phyloP scores from a whole-genome alignment of 2,888 invertebrate genomes.

The Limnephilus rhombicus region DNA sequence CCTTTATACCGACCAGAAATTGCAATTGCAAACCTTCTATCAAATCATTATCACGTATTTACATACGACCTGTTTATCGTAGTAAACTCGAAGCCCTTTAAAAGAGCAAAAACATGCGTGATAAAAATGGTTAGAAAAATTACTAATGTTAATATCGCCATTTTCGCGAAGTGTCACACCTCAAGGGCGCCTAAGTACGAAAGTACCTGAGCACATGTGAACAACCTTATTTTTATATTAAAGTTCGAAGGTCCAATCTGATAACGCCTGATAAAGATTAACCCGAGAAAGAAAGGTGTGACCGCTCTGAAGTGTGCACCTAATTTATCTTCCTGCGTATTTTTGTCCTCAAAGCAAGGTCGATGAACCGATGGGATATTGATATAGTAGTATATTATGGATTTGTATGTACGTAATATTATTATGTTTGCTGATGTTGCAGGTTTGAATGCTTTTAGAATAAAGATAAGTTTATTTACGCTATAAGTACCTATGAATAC shows the following conservation, averaged over 20 bases:
- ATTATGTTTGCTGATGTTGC: neutral
- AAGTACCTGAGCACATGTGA: neutral
- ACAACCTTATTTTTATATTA: neutral
- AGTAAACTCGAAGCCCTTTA: neutral
- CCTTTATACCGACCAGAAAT: no score
- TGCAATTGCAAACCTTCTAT: no score
- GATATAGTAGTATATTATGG: neutral
- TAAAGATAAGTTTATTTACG: no score
- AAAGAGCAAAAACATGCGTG: neutral
- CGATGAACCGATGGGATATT: neutral
- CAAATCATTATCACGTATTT: no score
- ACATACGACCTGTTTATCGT: neutral
- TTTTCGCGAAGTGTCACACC: neutral
- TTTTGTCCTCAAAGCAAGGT: neutral
- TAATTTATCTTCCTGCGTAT: neutral
- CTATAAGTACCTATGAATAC: no score
- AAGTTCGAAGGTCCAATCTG: neutral
- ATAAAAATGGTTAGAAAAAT: no score
- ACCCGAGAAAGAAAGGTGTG: neutral
- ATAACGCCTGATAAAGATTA: neutral
- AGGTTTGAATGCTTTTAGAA: no score
- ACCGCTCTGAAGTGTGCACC: neutral
- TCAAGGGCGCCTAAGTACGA: neutral
- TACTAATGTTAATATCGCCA: neutral
- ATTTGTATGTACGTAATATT: neutral